Base-by-base conservation (phyloP, 2,888 invertebrate genomes). In the Drosophila phalerata region DNA sequence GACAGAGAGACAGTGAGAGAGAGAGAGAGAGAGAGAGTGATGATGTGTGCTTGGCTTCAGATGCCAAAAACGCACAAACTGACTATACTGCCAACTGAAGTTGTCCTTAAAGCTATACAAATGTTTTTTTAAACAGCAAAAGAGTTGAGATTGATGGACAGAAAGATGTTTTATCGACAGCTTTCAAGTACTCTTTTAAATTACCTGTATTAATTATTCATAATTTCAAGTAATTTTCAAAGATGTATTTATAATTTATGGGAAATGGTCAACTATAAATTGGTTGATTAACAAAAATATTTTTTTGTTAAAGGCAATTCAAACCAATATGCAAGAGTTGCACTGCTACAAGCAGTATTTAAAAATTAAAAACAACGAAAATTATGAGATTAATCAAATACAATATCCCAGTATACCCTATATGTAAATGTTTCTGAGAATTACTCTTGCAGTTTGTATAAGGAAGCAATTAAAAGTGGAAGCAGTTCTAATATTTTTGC, bases 31-130 rank as follows among this genome's bases (percentile, higher is more conserved):
- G 10, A 34, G 17, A 56, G 51, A 38, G 40, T 43, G 62, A 58
- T 58, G 57, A 58, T 58, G 17, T 10, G 17, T 19, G 22, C 47
- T 37, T 25, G 15, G 25, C 37, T 57, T 47, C 45, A 25, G 45
- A 15, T 45, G 37, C 34, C 37, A 37, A 13, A 28, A 9, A 34
- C 3, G 11, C 22, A 22, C 19, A 22, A 37, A 51, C 25, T 22
- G 15, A 38, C 37, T 52, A 52, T 25, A 38, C 43, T 60, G 22
- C 22, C 52, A 43, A 38, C 32, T 49, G 32, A 9, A 19, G 49
- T 22, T 49, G 49, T 11, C 49, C 32, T 49, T 49, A 49, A 49
- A 49, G 49, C 32, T 49, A 9, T 9, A 32, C 34, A 49, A 34
- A 5, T n/a, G 34, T 5, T 6, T 49, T 49, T 34, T 22, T 49